Evolutionary conservation across 2,797 vertebrate species (phyloP).

Genomic region (Melanotaenia boesemani): DNA sequence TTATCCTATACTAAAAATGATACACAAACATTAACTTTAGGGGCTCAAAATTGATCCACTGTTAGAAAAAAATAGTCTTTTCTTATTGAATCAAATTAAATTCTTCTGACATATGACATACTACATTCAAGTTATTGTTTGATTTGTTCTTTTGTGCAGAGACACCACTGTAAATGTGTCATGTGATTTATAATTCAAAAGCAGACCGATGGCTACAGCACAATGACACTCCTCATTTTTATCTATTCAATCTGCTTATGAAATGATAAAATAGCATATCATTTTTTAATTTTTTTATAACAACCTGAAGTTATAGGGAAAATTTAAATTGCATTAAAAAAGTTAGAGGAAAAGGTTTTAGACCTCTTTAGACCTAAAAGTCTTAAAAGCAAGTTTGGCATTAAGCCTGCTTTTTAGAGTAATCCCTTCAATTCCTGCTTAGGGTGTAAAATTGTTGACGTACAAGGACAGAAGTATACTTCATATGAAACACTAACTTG

Average conservation of each 20-base stretch:
- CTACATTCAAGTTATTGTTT: neutral
- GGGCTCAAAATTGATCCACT: too few relatives aligned
- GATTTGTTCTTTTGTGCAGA: neutral
- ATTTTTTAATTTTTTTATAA: conserved; percentile 3
- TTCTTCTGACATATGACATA: neutral
- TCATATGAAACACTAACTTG: neutral
- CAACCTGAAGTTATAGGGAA: conserved; percentile 8
- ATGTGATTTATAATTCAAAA: neutral
- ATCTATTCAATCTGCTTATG: conserved; percentile 9
- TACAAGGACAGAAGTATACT: neutral
- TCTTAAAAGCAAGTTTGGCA: conserved; percentile 22
- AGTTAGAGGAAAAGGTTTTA: conserved; percentile 1
- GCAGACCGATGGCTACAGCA: neutral
- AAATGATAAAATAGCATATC: conserved; percentile 1
- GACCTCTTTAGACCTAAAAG: conserved; percentile 14
- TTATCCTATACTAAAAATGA: neutral
- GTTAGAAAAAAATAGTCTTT: neutral
- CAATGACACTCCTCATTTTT: conserved; percentile 2
- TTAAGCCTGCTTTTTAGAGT: conserved; percentile 16
- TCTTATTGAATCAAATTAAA: neutral
- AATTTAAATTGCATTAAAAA: neutral
- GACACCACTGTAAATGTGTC: neutral
- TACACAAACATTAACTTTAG: too few relatives aligned
- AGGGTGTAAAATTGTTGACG: neutral
- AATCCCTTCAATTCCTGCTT: conserved; percentile 15